phyloP scores from a whole-genome alignment of 2,888 invertebrate species.

The Pollenia angustigena region DNA sequence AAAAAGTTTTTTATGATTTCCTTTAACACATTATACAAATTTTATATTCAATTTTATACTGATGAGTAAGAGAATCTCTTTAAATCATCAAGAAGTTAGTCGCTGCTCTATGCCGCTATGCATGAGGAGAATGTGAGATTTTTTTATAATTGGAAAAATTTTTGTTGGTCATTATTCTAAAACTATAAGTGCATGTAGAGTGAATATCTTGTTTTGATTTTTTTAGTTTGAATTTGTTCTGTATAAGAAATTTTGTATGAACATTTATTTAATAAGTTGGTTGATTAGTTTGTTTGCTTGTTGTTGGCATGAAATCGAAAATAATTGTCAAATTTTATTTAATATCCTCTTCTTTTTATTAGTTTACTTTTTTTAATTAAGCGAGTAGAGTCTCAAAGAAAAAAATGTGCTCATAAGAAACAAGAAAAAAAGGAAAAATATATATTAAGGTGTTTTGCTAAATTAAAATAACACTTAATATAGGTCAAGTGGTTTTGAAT shows the following conservation, averaged over 20 bases:
- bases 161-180: constrained; percentile 31
- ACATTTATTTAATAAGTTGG: constrained; percentile 26
- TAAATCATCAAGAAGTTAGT: background rate
- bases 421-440: background rate
- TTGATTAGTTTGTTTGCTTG: constrained; percentile 39
- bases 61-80: constrained; percentile 45
- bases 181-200: constrained; percentile 29
- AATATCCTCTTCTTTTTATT: background rate
- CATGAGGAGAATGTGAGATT: constrained; percentile 22
- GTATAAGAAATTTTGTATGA: constrained; percentile 33
- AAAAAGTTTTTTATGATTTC: background rate
- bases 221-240: constrained; percentile 42
- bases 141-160: constrained; percentile 8
- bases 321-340: constrained; percentile 1
- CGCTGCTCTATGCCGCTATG: background rate
- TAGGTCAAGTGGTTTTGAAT: background rate
- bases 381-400: constrained; percentile 52
- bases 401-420: constrained; percentile 65
- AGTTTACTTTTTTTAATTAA: constrained; percentile 19
- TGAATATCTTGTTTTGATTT: constrained; percentile 2
- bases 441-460: constrained; percentile 26
- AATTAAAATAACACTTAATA: background rate
- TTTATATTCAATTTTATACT: constrained; percentile 11
- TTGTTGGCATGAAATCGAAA: constrained; percentile 46
- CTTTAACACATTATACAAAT: background rate